Evolutionary conservation across 2,113 vertebrate species (phyloP), one percentile per base, ranked within the genome.

Genomic region (Axis porcinus): DNA sequence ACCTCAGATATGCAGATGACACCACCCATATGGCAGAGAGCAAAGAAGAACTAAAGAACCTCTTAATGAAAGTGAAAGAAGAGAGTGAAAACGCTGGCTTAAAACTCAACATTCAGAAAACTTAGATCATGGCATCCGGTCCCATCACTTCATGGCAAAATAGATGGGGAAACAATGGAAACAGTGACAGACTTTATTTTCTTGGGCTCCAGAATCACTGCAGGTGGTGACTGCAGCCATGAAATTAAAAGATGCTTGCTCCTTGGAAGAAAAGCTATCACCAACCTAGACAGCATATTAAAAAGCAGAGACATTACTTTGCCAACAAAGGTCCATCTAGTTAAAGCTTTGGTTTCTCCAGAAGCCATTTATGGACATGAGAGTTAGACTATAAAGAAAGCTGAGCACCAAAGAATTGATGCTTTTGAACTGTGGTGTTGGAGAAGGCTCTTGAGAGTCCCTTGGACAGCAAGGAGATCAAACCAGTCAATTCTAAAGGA

Each of bases 371-470:
- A 70, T 21, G n/a, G n/a, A 36, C 21, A 9, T 70, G 64, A 36
- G n/a, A 70, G 64, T 70, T 70, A 17, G n/a, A 70, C 64, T 70
- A 21, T 36, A 21, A 67, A 36, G 17, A 36, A 36, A 70, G 17
- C n/a, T 70, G n/a, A 70, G 64, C 0, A 0, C 2, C 0, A 1
- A 70, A 36, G 17, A 70, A 70, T 21, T 70, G n/a, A 70, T 70
- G 64, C n/a, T 70, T 36, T 70, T 70, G 64, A 67, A 67, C 64
- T 67, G 64, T 36, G 64, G 16, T 36, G 2, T 67, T 67, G 64
- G 33, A 67, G 33, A 67, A 67, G 64, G 19, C 64, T 67, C 33
- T 19, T n/a, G 30, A 36, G 64, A 36, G 17, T 36, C 17, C 64
- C 64, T 67, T 67, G 33, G 33, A 70, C 17, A 2, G n/a, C 64